phyloP scores from a whole-genome alignment of 2,797 vertebrate genomes.

The Diplodus sargus region DNA sequence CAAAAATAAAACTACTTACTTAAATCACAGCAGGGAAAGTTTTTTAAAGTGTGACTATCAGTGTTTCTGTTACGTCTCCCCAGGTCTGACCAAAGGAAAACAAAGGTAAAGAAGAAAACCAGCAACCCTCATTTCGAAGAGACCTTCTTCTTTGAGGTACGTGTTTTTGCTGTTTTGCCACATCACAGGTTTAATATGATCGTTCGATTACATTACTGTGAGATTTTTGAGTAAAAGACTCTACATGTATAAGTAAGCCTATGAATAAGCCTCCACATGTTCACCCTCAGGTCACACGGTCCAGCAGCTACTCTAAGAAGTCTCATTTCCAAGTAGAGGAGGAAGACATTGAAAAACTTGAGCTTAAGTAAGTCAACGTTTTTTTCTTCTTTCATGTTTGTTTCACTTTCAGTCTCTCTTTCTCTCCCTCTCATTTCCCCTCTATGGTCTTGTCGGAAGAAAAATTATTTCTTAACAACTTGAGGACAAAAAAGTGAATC shows the following conservation, averaged over 20 bases:
- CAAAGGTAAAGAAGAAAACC: conserved; percentile 99
- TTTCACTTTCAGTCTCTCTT: neutral
- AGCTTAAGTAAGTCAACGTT: conserved; percentile 90
- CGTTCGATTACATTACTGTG: neutral
- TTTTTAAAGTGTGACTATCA: neutral
- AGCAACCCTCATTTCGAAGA: conserved; percentile 98
- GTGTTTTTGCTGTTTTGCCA: neutral
- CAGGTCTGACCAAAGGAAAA: conserved; percentile 99
- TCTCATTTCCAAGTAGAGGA: conserved; percentile 98
- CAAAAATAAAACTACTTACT: too few relatives aligned
- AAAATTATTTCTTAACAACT: conserved; percentile 25
- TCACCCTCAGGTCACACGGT: conserved; percentile 90
- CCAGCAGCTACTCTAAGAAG: conserved; percentile 96
- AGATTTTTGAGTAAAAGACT: neutral
- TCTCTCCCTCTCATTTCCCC: neutral
- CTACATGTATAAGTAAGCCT: neutral
- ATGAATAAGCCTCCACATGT: conserved; percentile 26
- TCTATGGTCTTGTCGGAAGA: conserved; percentile 44
- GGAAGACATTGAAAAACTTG: conserved; percentile 98
- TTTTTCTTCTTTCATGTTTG: neutral
- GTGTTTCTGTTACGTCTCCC: conserved; percentile 10
- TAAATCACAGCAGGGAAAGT: neutral
- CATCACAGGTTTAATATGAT: neutral
- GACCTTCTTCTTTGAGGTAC: conserved; percentile 97
- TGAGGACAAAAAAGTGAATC: conserved; percentile 55